phyloP scores from a whole-genome alignment of 1,140 invertebrate genomes.

The Wiebesia pumilae region DNA sequence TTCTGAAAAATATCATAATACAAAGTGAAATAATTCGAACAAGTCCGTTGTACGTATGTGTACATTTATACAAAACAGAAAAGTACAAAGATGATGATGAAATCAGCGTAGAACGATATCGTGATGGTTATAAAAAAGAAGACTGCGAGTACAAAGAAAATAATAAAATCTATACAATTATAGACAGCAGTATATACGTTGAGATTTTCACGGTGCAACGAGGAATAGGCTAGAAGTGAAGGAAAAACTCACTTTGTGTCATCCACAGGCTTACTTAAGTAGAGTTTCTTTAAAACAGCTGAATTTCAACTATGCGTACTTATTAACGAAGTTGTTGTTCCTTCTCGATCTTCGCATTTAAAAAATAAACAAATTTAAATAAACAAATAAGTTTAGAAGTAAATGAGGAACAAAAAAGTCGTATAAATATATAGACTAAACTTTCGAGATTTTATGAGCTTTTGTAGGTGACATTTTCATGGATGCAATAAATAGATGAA shows the following conservation, averaged over 20 bases:
- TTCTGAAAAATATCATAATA: too few species aligned
- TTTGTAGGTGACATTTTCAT: slow-evolving; percentile 10
- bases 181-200: not conserved
- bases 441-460: not conserved
- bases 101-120: too few species aligned
- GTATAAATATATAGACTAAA: not conserved
- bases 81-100: too few species aligned
- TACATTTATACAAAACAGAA: too few species aligned
- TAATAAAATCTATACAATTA: too few species aligned
- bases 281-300: slow-evolving; percentile 6
- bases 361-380: too few species aligned
- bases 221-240: not conserved
- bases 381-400: not conserved
- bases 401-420: not conserved
- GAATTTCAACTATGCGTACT: not conserved
- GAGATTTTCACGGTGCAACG: not conserved
- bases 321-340: not conserved
- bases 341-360: not conserved
- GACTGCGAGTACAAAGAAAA: too few species aligned
- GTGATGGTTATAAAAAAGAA: too few species aligned
- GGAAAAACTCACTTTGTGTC: not conserved
- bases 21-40: too few species aligned
- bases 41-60: too few species aligned
- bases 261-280: not conserved
- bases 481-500: not conserved